phyloP scores from a whole-genome alignment of 1,140 invertebrate genomes.

The Leptestheria dahalacensis region DNA sequence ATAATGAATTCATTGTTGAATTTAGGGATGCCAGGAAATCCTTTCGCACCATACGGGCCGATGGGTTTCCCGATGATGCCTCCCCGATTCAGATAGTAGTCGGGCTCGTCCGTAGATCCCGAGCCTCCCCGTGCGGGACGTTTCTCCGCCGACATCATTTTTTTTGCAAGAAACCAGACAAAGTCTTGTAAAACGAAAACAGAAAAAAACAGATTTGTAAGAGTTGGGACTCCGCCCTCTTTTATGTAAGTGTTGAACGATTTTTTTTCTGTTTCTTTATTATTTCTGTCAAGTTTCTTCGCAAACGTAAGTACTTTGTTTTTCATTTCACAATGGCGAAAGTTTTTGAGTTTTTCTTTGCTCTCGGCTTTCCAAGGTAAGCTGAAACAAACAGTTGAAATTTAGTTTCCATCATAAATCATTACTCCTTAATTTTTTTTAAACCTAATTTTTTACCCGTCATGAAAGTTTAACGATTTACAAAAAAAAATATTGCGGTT shows the following conservation, averaged over 20 bases:
- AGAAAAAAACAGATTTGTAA: no score
- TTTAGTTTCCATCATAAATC: no score
- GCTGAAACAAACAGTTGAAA: neutral
- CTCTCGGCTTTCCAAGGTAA: neutral
- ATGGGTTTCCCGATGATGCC: slow-evolving; percentile 12
- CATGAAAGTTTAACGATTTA: no score
- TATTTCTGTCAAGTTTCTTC: neutral
- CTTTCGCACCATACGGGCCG: neutral
- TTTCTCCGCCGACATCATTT: no score
- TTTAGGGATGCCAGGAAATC: slow-evolving; percentile 6
- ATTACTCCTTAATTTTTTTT: no score
- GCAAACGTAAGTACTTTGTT: neutral
- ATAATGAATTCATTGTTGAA: no score
- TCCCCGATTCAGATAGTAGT: slow-evolving; percentile 2
- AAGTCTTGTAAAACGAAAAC: no score
- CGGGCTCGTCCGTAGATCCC: neutral
- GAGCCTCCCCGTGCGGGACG: no score
- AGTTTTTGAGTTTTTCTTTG: neutral
- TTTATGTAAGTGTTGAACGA: no score
- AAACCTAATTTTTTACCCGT: no score
- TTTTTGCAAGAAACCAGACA: no score
- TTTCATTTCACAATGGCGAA: neutral
- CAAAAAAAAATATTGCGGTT: neutral
- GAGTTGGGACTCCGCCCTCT: no score
- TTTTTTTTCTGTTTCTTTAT: neutral